Conservation (phyloP, 1,140 invertebrate genomes). For the Drosophila fuyamai region DNA sequence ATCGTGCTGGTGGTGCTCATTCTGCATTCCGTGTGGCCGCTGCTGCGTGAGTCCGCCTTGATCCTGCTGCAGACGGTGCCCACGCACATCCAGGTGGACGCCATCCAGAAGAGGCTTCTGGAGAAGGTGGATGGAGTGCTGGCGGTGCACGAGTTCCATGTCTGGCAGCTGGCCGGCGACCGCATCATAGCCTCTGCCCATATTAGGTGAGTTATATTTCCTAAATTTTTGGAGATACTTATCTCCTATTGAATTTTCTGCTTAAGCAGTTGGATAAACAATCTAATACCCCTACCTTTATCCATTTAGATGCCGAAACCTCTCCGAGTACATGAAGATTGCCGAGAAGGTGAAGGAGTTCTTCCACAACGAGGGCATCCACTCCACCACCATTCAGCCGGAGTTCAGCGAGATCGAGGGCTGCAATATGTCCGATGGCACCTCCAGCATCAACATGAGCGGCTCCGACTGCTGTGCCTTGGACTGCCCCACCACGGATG, state of each 20-base stretch:
- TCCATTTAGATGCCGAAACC: slow-evolving; percentile 90
- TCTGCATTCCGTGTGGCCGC: slow-evolving; percentile 93
- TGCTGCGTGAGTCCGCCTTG: slow-evolving; percentile 93
- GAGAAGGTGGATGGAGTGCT: slow-evolving; percentile 95
- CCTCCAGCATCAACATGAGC: slow-evolving; percentile 84
- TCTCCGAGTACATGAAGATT: slow-evolving; percentile 96
- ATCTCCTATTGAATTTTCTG: too few relatives aligned
- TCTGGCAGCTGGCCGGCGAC: slow-evolving; percentile 96
- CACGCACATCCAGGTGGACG: slow-evolving; percentile 96
- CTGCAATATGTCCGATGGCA: slow-evolving; percentile 81
- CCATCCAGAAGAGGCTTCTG: slow-evolving; percentile 93
- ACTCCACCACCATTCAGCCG: slow-evolving; percentile 96
- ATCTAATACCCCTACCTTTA: not conserved
- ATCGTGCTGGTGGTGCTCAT: slow-evolving; percentile 93
- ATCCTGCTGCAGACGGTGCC: slow-evolving; percentile 96
- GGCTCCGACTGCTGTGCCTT: slow-evolving; percentile 90
- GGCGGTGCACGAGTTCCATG: slow-evolving; percentile 97
- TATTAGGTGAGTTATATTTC: slow-evolving; percentile 87
- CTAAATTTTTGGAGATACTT: too few relatives aligned
- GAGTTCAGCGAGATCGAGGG: slow-evolving; percentile 92
- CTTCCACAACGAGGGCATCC: slow-evolving; percentile 93
- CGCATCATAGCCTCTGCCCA: slow-evolving; percentile 97
- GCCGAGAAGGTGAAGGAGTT: slow-evolving; percentile 97
- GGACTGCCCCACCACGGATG: slow-evolving; percentile 93
- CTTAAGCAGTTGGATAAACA: too few relatives aligned